Base-by-base conservation (phyloP, 1,140 invertebrate species). In the Drosophila nigromelanica region DNA sequence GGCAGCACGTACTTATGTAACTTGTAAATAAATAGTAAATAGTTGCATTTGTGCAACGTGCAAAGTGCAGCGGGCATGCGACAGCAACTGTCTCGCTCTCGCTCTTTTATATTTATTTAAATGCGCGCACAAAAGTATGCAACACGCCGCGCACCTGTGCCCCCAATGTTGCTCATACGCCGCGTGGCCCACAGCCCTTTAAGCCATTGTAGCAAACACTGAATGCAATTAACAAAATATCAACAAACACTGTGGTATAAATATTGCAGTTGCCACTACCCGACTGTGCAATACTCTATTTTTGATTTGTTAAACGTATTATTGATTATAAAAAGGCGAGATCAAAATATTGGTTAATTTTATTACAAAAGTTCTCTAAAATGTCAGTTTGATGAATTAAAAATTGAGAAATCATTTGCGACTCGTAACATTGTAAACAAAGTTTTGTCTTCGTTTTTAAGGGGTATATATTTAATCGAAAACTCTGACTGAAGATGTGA, bases 1-100 rank as follows among this genome's bases (percentile, higher is more conserved):
- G 64, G 37, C n/a, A 24, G 66, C 71, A 73, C 71, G 71, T 73
- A 69, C 51, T 73, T 73, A 30, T 51, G 64, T 73, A 62, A 68
- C 55, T 73, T 73, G 70, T 68, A 73, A 73, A 67, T 73, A 73
- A 73, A 73, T 68, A 68, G 70, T 68, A 73, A 68, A 68, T 68
- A 54, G 63, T 73, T 60, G 70, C 66, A 60, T 60, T 68, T 68
- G 55, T 43, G 40, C 18, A 60, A 60, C 56, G 52, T 56, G 61
- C 52, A 51, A 50, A 24, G 15, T 21, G 43, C 43, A 47, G 21
- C 45, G 12, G 2, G 39, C n/a, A 40, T 5, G 18, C 5, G 40
- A n/a, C 27, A 33, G 42, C 27, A 45, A 27, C 52, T 40, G 14
- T 43, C 14, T 58, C 24, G 24, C 24, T 30, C 45, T 18, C 37